Conservation (phyloP, 2,888 invertebrate genomes). For the Gastrophysa polygoni region DNA sequence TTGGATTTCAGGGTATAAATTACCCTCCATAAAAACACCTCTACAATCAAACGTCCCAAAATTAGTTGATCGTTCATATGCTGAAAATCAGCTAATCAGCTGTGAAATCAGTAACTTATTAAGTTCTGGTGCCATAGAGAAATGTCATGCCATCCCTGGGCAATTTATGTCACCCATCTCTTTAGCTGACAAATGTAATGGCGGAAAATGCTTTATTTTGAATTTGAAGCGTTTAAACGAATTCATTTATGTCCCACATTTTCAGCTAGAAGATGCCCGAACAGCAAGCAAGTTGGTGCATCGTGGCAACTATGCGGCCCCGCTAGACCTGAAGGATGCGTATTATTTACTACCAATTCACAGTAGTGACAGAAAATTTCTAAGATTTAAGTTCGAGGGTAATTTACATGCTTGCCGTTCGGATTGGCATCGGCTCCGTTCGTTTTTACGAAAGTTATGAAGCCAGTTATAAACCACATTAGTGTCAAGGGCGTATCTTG, state of each 20-base stretch:
- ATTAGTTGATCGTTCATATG: background rate
- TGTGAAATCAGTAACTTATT: background rate
- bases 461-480: conserved; percentile 29
- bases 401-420: conserved; percentile 38
- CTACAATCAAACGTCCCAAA: background rate
- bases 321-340: conserved; percentile 34
- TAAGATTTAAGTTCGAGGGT: conserved; percentile 35
- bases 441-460: conserved; percentile 43
- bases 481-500: conserved; percentile 27
- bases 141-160: conserved; percentile 7
- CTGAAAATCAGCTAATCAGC: background rate
- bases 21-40: conserved; percentile 6
- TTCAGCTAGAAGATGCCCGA: conserved; percentile 41
- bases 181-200: conserved; percentile 32
- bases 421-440: conserved; percentile 36
- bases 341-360: conserved; percentile 40
- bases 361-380: conserved; percentile 34
- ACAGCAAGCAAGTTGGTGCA: conserved; percentile 33
- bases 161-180: conserved; percentile 38
- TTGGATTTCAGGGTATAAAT: conserved; percentile 15
- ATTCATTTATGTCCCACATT: conserved; percentile 34
- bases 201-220: conserved; percentile 36
- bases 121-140: conserved; percentile 8
- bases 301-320: conserved; percentile 17
- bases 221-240: conserved; percentile 38